These are phyloP conservation scores for Rhabdomys dilectus DNA, from an alignment of 2,113 vertebrate species.

Conservation along the genomic window DNA sequence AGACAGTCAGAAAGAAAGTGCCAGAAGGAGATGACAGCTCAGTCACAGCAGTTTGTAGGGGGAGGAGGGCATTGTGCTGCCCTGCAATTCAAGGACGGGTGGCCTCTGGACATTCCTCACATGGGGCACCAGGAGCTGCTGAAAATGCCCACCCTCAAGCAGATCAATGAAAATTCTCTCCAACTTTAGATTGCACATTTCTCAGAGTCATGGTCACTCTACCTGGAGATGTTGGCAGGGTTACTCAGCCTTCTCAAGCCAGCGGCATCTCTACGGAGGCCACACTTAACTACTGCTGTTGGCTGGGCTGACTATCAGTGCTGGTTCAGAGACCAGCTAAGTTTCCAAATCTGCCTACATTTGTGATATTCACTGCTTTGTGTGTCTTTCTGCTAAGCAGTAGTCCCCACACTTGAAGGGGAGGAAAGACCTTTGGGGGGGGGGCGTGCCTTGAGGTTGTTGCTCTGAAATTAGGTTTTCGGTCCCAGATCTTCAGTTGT, in stretches of 20 bases:
- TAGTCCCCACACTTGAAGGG: background rate
- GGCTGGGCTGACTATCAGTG: background rate
- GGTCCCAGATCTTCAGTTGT: background rate
- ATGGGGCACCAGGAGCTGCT: background rate
- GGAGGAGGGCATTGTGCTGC: background rate
- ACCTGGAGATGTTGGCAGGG: background rate
- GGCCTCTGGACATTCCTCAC: background rate
- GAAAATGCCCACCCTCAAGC: background rate
- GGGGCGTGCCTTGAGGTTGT: background rate
- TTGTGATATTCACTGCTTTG: background rate
- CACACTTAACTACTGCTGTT: background rate
- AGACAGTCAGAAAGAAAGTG: background rate
- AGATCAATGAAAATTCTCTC: background rate
- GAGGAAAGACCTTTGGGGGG: background rate
- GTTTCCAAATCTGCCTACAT: background rate
- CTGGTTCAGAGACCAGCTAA: background rate
- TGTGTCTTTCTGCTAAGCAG: background rate
- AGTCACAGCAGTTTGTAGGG: background rate
- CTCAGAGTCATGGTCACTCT: background rate
- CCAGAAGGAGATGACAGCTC: too few species aligned
- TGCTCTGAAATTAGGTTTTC: background rate
- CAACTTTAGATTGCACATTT: background rate
- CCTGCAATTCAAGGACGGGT: background rate
- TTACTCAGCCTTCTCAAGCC: background rate
- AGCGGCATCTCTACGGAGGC: accelerated